phyloP scores from a whole-genome alignment of 2,113 vertebrate species.

The Acanthochromis polyacanthus region DNA sequence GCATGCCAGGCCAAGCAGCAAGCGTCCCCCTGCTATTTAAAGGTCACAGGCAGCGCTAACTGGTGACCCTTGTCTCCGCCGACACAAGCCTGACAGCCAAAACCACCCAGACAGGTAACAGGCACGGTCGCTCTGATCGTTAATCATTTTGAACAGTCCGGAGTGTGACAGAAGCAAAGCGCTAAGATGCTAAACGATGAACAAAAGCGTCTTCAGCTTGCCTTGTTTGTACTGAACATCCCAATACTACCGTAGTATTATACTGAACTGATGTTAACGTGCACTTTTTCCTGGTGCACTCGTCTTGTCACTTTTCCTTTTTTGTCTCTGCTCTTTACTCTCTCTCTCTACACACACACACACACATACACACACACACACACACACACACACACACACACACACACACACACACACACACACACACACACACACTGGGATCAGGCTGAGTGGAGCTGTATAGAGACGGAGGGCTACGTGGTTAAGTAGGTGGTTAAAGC shows the following conservation, averaged over 20 bases:
- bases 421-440: constrained; percentile 23
- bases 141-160: constrained; percentile 15
- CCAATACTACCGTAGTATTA: not conserved
- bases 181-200: constrained; percentile 6
- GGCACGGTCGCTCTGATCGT: not conserved
- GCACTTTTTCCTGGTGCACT: constrained; percentile 16
- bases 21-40: constrained; percentile 62
- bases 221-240: not conserved
- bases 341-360: no score
- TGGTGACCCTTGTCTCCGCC: constrained; percentile 70
- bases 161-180: not conserved
- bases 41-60: constrained; percentile 66
- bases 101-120: constrained; percentile 47
- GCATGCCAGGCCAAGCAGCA: constrained; percentile 72
- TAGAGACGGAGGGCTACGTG: constrained; percentile 67
- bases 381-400: no score
- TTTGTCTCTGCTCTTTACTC: not conserved
- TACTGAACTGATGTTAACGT: constrained; percentile 22
- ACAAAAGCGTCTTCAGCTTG: constrained; percentile 4
- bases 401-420: no score
- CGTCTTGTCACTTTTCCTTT: constrained; percentile 2
- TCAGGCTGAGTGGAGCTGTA: constrained; percentile 67
- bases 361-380: no score
- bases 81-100: constrained; percentile 41
- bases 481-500: constrained; percentile 83